Evolutionary conservation across 2,797 vertebrate species (phyloP).

Genomic region (Anguilla pacifica): DNA sequence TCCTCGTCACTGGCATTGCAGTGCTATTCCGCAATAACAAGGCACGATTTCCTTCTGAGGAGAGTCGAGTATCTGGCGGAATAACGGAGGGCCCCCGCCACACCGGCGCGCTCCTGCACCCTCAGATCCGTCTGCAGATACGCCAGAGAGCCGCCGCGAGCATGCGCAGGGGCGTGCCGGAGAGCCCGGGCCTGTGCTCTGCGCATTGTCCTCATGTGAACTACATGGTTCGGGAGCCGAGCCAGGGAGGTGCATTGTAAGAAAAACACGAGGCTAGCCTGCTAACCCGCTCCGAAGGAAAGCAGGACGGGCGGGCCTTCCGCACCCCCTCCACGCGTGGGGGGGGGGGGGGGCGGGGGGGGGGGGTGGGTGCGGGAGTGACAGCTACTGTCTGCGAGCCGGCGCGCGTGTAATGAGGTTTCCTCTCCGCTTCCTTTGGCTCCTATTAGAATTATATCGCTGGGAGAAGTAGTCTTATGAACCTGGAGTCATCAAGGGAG

Average conservation of each 20-base stretch:
- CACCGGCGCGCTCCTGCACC: background rate
- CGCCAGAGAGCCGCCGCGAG: background rate
- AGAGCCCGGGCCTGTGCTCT: background rate
- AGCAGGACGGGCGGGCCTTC: background rate
- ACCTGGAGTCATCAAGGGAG: background rate
- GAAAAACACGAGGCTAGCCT: background rate
- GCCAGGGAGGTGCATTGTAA: background rate
- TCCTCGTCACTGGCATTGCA: background rate
- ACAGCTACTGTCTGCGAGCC: constrained; percentile 7
- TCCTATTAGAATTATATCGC: background rate
- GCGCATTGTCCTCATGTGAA: constrained; percentile 28
- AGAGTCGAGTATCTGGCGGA: background rate
- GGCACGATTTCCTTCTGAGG: background rate
- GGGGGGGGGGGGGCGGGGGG: background rate
- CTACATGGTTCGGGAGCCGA: background rate
- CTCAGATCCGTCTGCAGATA: constrained; percentile 8
- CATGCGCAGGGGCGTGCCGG: background rate
- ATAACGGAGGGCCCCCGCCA: background rate
- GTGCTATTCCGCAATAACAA: background rate
- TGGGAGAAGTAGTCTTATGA: background rate
- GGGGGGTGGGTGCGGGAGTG: background rate
- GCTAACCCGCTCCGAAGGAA: constrained; percentile 18
- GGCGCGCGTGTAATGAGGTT: constrained; percentile 4
- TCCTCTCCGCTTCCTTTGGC: constrained; percentile 8
- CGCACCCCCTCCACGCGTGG: background rate